Evolutionary conservation across 2,888 invertebrate genomes (phyloP).

Genomic region (Conops quadrifasciatus): DNA sequence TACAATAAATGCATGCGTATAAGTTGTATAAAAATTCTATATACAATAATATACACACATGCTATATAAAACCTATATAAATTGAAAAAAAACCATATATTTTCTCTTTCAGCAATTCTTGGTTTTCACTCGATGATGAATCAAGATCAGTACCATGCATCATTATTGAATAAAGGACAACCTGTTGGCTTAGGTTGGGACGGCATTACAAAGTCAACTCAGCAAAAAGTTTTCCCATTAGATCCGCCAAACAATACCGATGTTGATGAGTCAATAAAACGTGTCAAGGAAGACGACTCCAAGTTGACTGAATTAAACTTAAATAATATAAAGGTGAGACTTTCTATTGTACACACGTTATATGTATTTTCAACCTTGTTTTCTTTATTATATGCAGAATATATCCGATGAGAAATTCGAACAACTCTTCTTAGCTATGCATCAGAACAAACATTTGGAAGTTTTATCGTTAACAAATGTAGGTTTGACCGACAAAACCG

Average conservation of each 20-base stretch:
- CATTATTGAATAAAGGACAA: conserved; percentile 90
- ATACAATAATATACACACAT: no score
- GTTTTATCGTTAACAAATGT: conserved; percentile 93
- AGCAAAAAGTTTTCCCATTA: conserved; percentile 88
- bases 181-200: conserved; percentile 92
- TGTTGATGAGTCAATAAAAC: conserved; percentile 89
- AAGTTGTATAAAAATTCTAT: no score
- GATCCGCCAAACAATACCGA: conserved; percentile 98
- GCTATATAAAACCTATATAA: no score
- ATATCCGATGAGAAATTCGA: conserved; percentile 95
- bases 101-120: conserved; percentile 80
- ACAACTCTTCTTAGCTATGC: conserved; percentile 86
- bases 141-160: conserved; percentile 99
- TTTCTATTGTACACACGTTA: not conserved
- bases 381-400: conserved; percentile 71
- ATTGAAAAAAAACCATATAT: not conserved
- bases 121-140: conserved; percentile 99
- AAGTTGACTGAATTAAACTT: conserved; percentile 93
- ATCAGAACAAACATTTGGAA: conserved; percentile 90
- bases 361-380: not conserved
- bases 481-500: conserved; percentile 89
- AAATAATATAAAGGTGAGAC: conserved; percentile 96
- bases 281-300: conserved; percentile 88
- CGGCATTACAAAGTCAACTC: conserved; percentile 93
- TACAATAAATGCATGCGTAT: no score